Evolutionary conservation across 2,113 vertebrate species (phyloP), one percentile per base, ranked within the genome.

Genomic region (Salminus brasiliensis): DNA sequence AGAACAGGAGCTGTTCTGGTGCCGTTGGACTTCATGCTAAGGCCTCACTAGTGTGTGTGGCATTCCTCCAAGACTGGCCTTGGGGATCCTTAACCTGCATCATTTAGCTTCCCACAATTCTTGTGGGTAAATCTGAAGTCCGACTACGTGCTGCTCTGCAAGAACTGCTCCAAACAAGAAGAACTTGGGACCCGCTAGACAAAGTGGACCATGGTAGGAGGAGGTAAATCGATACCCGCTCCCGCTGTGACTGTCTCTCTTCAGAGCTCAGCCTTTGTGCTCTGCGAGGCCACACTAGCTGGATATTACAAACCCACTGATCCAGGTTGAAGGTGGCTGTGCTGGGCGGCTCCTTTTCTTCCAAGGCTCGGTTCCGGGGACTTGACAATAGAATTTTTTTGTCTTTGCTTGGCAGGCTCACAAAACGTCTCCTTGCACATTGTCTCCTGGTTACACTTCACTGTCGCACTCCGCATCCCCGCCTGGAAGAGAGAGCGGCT

Each of bases 381-480:
- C 45, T 71, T 82, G 69, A 88, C 88, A 89, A 90, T 88, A 82
- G 82, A 81, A 66, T 5, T 2, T 72, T 29, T 30, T 60, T 60
- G 3, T 29, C 21, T 16, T 78, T 21, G 27, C 73, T 74, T 85
- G 84, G 81, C 87, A 76, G 63, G 43, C 82, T 83, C 75, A 86
- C 86, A 87, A 83, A 88, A 86, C 67, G 72, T 59, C 78, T 87
- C 81, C 85, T 79, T 77, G 76, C 84, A 84, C 89, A 89, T 88
- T 91, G 90, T 91, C 84, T 78, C 74, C 32, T 59, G 66, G 85
- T 78, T 86, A 79, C 87, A 86, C 87, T 89, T 87, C 81, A 85
- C 67, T 73, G 82, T 87, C 39, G 0, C 82, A 85, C 87, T 86
- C 65, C 76, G 81, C 88, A 83, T 90, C 86, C 76, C 86, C 79